phyloP scores from a whole-genome alignment of 2,113 vertebrate species.

The Petrocephalus microphthalmus region DNA sequence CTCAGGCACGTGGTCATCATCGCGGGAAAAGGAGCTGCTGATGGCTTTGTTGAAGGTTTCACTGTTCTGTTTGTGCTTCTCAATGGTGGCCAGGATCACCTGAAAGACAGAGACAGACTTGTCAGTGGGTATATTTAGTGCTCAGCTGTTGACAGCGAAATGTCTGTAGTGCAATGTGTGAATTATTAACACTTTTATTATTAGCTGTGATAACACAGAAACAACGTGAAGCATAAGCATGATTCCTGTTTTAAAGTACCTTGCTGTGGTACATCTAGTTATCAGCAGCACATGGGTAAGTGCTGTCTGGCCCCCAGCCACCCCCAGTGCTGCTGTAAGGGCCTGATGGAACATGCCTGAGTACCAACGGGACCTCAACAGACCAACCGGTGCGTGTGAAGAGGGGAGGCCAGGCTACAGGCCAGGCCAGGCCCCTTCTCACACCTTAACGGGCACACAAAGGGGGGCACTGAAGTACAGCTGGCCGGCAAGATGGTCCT shows the following conservation, averaged over 20 bases:
- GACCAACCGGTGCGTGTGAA: background rate
- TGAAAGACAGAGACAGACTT: constrained; percentile 39
- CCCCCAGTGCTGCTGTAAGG: background rate
- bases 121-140: background rate
- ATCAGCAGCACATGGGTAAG: background rate
- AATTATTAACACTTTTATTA: background rate
- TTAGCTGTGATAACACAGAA: background rate
- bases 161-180: background rate
- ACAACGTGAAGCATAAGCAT: background rate
- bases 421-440: background rate
- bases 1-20: constrained; percentile 76
- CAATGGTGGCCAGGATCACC: constrained; percentile 84
- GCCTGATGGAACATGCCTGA: background rate
- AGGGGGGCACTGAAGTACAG: background rate
- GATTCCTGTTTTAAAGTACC: background rate
- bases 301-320: background rate
- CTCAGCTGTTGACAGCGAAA: background rate
- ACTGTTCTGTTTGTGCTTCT: constrained; percentile 92
- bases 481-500: background rate
- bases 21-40: constrained; percentile 74
- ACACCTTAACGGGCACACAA: background rate
- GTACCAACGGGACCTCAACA: background rate
- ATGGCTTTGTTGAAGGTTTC: constrained; percentile 88
- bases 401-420: background rate
- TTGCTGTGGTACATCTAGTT: background rate